These are phyloP conservation scores for Euleptes europaea DNA, from an alignment of 2,113 vertebrate species.

Conservation along the genomic window DNA sequence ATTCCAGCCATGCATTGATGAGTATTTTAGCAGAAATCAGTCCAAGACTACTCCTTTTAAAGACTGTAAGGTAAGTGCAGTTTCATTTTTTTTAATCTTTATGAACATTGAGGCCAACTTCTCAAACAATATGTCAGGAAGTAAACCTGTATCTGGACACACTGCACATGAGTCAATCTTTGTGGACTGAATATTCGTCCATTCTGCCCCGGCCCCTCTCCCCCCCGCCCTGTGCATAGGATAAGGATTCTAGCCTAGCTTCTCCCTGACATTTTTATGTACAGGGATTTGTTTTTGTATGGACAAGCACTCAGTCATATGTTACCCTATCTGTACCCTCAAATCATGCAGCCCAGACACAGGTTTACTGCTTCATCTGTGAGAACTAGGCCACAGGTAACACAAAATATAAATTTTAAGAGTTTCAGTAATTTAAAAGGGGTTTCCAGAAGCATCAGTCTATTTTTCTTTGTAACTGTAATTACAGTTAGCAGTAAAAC, in stretches of 20 bases:
- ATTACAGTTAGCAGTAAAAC: not conserved
- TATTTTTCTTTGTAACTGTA: not conserved
- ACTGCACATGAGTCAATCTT: not conserved
- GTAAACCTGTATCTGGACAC: not conserved
- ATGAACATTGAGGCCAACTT: not conserved
- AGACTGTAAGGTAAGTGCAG: constrained; percentile 90
- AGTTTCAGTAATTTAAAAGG: not conserved
- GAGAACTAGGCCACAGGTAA: not conserved
- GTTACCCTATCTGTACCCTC: too few relatives aligned
- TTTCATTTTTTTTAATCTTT: not conserved
- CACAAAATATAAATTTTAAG: not conserved
- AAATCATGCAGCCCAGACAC: not conserved
- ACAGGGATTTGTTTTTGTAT: not conserved
- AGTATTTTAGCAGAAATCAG: constrained; percentile 94
- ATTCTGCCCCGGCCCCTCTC: too few relatives aligned
- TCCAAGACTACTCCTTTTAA: constrained; percentile 94
- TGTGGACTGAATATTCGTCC: too few relatives aligned
- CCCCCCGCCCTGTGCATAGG: not conserved
- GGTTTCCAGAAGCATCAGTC: not conserved
- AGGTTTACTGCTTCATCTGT: not conserved
- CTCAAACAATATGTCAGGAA: not conserved
- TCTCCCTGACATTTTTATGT: not conserved
- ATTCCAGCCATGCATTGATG: constrained; percentile 92
- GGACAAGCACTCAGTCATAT: not conserved
- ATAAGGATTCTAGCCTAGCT: not conserved